A percentile compares a stretch with the other conserved stretches of the same genome.
phyloP scores from a whole-genome alignment of 2,888 invertebrate species.

The Drosophila suboccidentalis region DNA sequence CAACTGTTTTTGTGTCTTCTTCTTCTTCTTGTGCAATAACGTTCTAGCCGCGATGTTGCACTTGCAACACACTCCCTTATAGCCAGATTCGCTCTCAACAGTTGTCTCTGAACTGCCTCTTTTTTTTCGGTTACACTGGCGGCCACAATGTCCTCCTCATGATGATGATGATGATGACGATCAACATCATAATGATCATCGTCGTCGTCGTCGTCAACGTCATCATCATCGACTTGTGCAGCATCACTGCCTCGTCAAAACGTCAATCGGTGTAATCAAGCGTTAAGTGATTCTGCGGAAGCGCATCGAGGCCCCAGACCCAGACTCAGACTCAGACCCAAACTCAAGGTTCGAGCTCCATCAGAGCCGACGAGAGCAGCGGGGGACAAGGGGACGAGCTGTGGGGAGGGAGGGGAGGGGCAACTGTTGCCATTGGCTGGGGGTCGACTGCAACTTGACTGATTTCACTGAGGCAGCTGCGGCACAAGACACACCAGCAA shows the following conservation, averaged over 20 bases:
- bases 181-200: slow-evolving; percentile 34
- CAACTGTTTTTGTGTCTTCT: slow-evolving; percentile 7
- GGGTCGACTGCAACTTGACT: slow-evolving; percentile 40
- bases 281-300: slow-evolving; percentile 84
- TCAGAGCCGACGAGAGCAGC: not conserved
- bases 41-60: slow-evolving; percentile 41
- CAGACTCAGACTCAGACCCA: slow-evolving; percentile 15
- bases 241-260: slow-evolving; percentile 80
- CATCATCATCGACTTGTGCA: slow-evolving; percentile 75
- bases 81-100: slow-evolving; percentile 45
- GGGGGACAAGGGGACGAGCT: not conserved
- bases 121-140: slow-evolving; percentile 30
- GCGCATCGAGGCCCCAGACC: slow-evolving; percentile 58
- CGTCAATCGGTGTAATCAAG: slow-evolving; percentile 83
- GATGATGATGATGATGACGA: slow-evolving; percentile 4
- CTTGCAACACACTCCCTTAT: slow-evolving; percentile 5
- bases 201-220: slow-evolving; percentile 48
- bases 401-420: not conserved
- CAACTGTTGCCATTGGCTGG: not conserved
- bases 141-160: slow-evolving; percentile 21
- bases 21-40: slow-evolving; percentile 2
- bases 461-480: slow-evolving; percentile 51
- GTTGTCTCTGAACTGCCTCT: slow-evolving; percentile 44
- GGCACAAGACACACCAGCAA: slow-evolving; percentile 7
- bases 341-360: slow-evolving; percentile 10